These are phyloP conservation scores for Lineus longissimus DNA, from an alignment of 1,140 invertebrate species.

Conservation along the genomic window DNA sequence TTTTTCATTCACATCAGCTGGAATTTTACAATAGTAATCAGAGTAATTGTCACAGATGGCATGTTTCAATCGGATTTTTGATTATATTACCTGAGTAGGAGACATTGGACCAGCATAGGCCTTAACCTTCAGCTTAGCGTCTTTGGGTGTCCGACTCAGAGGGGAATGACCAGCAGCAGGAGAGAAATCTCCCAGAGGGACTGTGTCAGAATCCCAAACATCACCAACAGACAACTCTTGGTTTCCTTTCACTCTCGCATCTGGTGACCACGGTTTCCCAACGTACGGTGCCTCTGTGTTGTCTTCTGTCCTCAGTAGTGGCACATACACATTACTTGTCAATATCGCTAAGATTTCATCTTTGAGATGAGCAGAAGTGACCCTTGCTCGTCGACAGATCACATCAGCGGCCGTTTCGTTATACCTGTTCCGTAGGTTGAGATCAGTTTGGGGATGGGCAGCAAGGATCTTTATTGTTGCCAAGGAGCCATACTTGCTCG, in stretches of 20 bases:
- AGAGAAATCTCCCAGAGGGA: background rate
- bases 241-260: slow-evolving; percentile 12
- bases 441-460: slow-evolving; percentile 74
- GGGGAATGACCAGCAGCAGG: background rate
- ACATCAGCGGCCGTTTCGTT: slow-evolving; percentile 72
- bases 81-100: slow-evolving; percentile 52
- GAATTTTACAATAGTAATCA: no score
- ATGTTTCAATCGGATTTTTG: background rate
- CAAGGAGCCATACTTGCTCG: slow-evolving; percentile 77
- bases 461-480: slow-evolving; percentile 74
- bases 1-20: no score
- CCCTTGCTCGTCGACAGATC: slow-evolving; percentile 63
- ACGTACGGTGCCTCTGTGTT: slow-evolving; percentile 64
- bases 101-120: slow-evolving; percentile 84
- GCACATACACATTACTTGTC: slow-evolving; percentile 70
- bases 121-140: slow-evolving; percentile 62
- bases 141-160: slow-evolving; percentile 20
- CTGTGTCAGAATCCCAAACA: background rate
- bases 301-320: slow-evolving; percentile 72
- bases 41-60: no score
- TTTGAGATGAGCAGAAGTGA: slow-evolving; percentile 34
- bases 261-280: slow-evolving; percentile 49
- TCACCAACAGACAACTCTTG: slow-evolving; percentile 14
- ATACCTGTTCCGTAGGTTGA: slow-evolving; percentile 68
- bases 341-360: slow-evolving; percentile 21